phyloP scores from a whole-genome alignment of 2,797 vertebrate species.

The Microcaecilia unicolor region DNA sequence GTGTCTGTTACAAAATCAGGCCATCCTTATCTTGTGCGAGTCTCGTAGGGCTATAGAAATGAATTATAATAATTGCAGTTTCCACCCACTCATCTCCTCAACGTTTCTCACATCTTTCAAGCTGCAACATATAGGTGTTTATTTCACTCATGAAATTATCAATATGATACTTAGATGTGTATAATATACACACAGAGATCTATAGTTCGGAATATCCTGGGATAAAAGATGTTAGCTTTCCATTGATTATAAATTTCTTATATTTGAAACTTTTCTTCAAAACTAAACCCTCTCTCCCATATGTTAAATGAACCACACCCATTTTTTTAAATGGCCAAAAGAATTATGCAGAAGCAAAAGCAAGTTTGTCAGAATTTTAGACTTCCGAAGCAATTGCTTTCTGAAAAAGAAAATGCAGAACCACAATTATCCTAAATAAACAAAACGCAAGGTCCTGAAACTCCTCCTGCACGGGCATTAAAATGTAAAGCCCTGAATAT shows the following conservation, averaged over 20 bases:
- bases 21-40: too few species aligned
- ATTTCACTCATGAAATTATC: too few species aligned
- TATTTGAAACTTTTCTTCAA: too few species aligned
- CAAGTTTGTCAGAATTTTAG: conserved; percentile 54
- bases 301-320: too few species aligned
- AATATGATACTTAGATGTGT: neutral
- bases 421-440: conserved; percentile 73
- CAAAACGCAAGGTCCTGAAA: conserved; percentile 61
- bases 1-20: too few species aligned
- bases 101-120: too few species aligned
- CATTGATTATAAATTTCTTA: conserved; percentile 72
- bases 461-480: conserved; percentile 66
- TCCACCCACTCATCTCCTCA: too few species aligned
- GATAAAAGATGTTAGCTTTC: conserved; percentile 70
- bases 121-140: too few species aligned
- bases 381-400: conserved; percentile 63
- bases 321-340: too few species aligned
- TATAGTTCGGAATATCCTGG: conserved; percentile 50
- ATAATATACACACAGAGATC: conserved; percentile 17
- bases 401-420: conserved; percentile 67
- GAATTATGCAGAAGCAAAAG: conserved; percentile 32
- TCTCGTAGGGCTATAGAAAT: too few species aligned
- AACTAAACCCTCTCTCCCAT: too few species aligned
- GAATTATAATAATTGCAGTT: too few species aligned
- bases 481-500: conserved; percentile 65